Base-by-base conservation (phyloP, 1,140 invertebrate genomes). In the Euura saliciscinereae region DNA sequence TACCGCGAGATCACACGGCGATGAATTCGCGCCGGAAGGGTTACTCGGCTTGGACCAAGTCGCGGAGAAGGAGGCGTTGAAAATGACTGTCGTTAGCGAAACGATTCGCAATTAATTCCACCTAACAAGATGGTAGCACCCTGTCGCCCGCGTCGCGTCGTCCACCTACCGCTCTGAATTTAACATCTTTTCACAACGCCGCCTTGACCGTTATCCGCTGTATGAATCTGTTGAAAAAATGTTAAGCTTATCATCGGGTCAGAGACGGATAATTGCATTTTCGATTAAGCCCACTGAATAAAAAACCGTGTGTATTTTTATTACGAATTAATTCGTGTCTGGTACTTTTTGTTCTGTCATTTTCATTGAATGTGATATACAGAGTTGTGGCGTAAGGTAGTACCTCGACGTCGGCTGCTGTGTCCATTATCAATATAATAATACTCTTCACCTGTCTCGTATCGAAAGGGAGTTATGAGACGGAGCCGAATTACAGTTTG, bases 61-160 rank as follows among this genome's bases (percentile, higher is more conserved):
- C 51, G 51, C 28, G 45, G 71, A 46, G 75, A 72, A 75, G 74
- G 77, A 75, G 75, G 78, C 75, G 79, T 81, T 78, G 76, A 77
- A 81, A 80, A 80, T 76, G 76, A 72, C 66, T 66, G 73, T 78
- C 75, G 74, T 79, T 81, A 76, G 75, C 65, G 69, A 73, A 78
- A 74, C 67, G 71, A 66, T 65, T 74, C 66, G 78, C 74, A 80
- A 81, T 80, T 81, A 80, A 81, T 80, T 72, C 68, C 46, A 8
- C 4, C 72, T 80, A 81, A 81, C 78, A 71, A 81, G 77, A 71
- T 69, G 13, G 66, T 72, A 3, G 51, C 51, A 59, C 51, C 51
- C 51, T 6, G 13, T 59, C 51, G 51, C 3, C 6, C 51, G 2
- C 1, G 51, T 59, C 28, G 28, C 28, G 28, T 59, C 13, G 51